Base-by-base conservation (phyloP, 2,888 invertebrate species). In the Diarsia mendica region DNA sequence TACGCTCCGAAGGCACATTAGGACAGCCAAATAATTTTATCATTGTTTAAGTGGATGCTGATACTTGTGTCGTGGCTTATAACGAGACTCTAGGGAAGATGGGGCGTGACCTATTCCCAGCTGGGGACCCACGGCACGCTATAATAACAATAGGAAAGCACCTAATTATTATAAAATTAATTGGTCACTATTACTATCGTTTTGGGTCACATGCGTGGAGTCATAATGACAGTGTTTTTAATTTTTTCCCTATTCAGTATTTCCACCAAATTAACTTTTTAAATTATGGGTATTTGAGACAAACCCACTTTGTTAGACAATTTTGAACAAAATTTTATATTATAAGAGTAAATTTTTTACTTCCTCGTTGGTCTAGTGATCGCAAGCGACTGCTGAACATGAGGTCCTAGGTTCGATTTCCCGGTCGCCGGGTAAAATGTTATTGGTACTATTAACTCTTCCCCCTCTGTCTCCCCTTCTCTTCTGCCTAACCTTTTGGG, bases 121-220 rank as follows among this genome's bases (percentile, higher is more conserved):
- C 73, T 68, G 49, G 77, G 80, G 82, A 73, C 65, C 58, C 61
- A 55, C 23, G 66, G 8, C 82, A 83, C 77, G 83, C 70, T n/a
- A 77, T 68, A 20, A 70, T 20, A 44, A 72, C 20, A 81, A 72
- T 53, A 80, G 44, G 20, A 51, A 74, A 67, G 66, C 63, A 70
- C 44, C 65, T 67, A 83, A 70, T 78, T 70, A 78, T 75, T 68
- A 75, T 70, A 49, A 80, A 82, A 76, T 82, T 66, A 79, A 82
- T 80, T 76, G 44, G 23, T 66, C 46, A 48, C 33, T 58, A 8
- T 39, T 63, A 58, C n/a, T 72, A 72, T 63, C n/a, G 28, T 66
- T 74, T 53, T 68, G 67, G 72, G 72, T 65, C 67, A 49, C 23
- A 49, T 65, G 61, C 8, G 11, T 55, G 28, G 63, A 67, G 55